phyloP scores from a whole-genome alignment of 2,113 vertebrate genomes.

The Phrynosoma blainvillii region DNA sequence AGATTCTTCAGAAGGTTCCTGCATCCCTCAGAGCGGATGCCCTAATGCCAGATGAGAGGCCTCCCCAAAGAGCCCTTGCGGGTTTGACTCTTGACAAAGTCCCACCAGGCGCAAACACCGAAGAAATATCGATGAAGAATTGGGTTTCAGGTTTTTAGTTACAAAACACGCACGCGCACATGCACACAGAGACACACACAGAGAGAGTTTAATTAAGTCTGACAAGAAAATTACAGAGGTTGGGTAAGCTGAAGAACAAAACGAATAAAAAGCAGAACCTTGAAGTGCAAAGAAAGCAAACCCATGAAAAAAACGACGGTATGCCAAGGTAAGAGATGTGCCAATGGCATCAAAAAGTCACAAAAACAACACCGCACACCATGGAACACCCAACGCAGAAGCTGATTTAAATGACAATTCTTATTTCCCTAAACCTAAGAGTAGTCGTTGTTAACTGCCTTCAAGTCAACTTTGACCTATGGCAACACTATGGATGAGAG shows the following conservation, averaged over 20 bases:
- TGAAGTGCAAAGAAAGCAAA: not conserved
- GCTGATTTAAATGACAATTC: not conserved
- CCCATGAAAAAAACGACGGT: not conserved
- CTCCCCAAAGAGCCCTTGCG: accelerated
- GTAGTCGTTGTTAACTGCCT: too few relatives aligned
- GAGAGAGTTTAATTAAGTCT: slow-evolving; percentile 9
- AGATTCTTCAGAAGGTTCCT: slow-evolving; percentile 14
- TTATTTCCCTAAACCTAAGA: accelerated
- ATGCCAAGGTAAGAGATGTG: not conserved
- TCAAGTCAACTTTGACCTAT: too few relatives aligned
- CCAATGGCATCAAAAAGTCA: not conserved
- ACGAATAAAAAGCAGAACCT: not conserved
- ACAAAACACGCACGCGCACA: too few relatives aligned
- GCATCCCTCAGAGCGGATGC: not conserved
- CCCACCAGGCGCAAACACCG: accelerated
- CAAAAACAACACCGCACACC: not conserved
- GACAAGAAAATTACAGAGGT: slow-evolving; percentile 49
- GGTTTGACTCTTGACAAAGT: not conserved
- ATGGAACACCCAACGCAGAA: not conserved
- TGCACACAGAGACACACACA: not conserved
- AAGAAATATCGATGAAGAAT: not conserved
- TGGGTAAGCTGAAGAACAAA: not conserved
- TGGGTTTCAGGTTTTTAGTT: not conserved
- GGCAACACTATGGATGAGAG: too few relatives aligned
- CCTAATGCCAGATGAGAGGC: not conserved